A percentile compares a stretch with the other conserved stretches of the same genome.
Conservation (phyloP, 2,113 vertebrate species). For the Psilopsiagon aymara region DNA sequence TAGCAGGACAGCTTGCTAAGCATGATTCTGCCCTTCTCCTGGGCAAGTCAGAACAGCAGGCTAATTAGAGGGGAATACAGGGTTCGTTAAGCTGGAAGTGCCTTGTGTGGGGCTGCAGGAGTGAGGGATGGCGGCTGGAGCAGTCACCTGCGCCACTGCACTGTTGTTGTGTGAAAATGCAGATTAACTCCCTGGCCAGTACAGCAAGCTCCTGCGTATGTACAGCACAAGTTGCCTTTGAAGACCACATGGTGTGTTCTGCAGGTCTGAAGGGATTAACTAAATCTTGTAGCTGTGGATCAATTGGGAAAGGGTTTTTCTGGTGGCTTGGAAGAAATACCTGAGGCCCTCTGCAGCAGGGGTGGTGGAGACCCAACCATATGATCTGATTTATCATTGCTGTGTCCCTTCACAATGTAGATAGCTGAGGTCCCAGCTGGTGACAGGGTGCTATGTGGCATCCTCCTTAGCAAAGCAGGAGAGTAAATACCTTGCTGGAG, state of each 20-base stretch:
- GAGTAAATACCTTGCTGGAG: accelerated
- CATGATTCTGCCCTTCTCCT: not conserved
- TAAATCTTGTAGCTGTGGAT: not conserved
- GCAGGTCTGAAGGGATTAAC: not conserved
- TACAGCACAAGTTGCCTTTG: not conserved
- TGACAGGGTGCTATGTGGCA: accelerated
- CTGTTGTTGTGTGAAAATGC: not conserved
- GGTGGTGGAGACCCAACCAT: not conserved
- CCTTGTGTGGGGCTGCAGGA: not conserved
- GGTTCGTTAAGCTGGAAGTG: not conserved
- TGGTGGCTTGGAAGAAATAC: not conserved
- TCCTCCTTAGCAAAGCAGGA: not conserved
- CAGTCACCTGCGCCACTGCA: accelerated
- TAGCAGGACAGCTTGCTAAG: accelerated
- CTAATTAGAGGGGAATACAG: not conserved
- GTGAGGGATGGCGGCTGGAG: accelerated
- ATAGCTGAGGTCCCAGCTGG: not conserved
- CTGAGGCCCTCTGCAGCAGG: not conserved
- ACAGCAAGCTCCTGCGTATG: accelerated
- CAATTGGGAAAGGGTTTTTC: not conserved
- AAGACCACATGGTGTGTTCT: not conserved
- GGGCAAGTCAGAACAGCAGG: slow-evolving; percentile 1
- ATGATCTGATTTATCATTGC: not conserved
- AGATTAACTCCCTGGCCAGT: not conserved
- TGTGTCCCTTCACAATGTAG: accelerated